Conservation (phyloP, 2,113 vertebrate genomes). For the Vulpes ferrilata region DNA sequence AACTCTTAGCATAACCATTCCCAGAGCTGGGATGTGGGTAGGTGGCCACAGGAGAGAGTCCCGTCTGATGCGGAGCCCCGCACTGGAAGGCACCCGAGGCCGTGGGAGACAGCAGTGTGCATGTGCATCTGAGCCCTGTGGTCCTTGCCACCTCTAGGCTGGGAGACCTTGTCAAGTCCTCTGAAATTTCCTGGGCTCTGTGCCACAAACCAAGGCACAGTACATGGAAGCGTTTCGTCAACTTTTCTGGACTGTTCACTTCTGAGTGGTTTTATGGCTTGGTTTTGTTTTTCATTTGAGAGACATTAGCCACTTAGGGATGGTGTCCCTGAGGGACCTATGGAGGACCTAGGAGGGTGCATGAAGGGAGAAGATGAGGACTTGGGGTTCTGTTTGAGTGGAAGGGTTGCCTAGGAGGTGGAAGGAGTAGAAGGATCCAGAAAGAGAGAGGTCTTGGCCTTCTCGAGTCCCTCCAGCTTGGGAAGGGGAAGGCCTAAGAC, state of each 20-base stretch:
- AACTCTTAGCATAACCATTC: background rate
- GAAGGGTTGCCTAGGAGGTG: background rate
- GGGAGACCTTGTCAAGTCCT: background rate
- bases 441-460: background rate
- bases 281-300: conserved; percentile 54
- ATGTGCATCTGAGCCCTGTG: background rate
- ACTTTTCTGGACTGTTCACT: background rate
- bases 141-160: background rate
- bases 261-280: conserved; percentile 34
- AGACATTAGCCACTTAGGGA: conserved; percentile 30
- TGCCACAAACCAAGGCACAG: background rate
- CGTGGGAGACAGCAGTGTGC: background rate
- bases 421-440: background rate
- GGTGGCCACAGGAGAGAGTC: background rate
- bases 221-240: background rate
- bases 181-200: background rate
- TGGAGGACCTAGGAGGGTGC: background rate
- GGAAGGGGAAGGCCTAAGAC: background rate
- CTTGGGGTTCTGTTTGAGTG: background rate
- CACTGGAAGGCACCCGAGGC: background rate
- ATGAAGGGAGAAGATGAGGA: background rate
- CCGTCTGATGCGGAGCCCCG: background rate
- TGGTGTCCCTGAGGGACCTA: background rate
- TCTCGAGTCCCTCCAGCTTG: background rate
- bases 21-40: background rate